phyloP scores from a whole-genome alignment of 2,888 invertebrate genomes.

The Lasioglossum villosulum region DNA sequence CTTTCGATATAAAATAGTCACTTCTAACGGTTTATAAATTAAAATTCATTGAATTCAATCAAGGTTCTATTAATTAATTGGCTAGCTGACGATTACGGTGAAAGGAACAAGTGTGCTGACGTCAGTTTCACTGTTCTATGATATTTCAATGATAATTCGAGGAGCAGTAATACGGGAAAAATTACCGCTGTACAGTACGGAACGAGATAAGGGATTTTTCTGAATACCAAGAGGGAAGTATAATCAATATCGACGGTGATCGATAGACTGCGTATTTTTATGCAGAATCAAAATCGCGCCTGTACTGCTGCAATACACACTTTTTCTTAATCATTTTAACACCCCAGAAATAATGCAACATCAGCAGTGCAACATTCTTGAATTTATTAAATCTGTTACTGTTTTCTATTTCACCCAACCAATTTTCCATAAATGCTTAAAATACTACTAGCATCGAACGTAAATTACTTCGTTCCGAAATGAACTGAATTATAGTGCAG shows the following conservation, averaged over 20 bases:
- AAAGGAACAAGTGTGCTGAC: slow-evolving; percentile 13
- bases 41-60: neutral
- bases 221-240: neutral
- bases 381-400: no score
- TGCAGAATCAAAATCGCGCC: neutral
- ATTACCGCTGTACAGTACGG: neutral
- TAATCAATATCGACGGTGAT: neutral
- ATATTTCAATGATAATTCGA: neutral
- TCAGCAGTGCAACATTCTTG: no score
- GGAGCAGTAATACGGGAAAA: neutral
- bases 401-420: no score
- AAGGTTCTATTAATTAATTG: neutral
- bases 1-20: neutral
- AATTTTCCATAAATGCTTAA: neutral
- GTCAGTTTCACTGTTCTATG: neutral
- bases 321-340: neutral
- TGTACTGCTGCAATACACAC: neutral
- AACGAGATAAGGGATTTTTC: neutral
- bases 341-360: no score
- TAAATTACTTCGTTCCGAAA: neutral
- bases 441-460: neutral
- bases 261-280: neutral
- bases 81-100: neutral
- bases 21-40: neutral
- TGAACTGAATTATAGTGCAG: neutral